These are phyloP conservation scores for Eulemur rubriventer DNA, from an alignment of 2,797 vertebrate species.

Conservation along the genomic window DNA sequence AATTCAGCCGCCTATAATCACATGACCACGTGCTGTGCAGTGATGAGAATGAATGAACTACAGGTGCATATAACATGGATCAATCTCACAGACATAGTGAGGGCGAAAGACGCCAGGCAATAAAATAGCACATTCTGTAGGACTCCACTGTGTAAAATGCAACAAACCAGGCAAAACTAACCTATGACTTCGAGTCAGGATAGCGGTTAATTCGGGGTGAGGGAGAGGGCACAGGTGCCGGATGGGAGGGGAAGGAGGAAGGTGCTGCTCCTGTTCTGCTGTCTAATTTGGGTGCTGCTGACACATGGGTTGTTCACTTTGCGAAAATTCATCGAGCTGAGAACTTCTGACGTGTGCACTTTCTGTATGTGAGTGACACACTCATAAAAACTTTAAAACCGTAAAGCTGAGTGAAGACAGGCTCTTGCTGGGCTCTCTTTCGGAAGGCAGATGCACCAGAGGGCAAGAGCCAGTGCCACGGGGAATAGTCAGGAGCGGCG, in stretches of 20 bases:
- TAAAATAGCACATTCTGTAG: accelerated
- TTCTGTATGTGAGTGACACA: accelerated
- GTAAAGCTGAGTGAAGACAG: not conserved
- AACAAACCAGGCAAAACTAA: not conserved
- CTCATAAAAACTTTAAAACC: too few relatives aligned
- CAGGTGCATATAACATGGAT: accelerated
- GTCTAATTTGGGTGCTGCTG: accelerated
- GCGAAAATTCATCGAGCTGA: not conserved
- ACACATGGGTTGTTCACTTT: accelerated
- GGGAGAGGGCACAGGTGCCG: accelerated
- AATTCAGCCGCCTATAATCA: accelerated
- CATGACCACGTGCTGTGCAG: accelerated
- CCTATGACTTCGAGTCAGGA: accelerated
- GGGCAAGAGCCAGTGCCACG: accelerated
- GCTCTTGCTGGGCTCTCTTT: not conserved
- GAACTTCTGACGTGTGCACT: accelerated
- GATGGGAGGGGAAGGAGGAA: not conserved
- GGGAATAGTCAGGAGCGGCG: accelerated
- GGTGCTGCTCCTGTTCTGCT: accelerated
- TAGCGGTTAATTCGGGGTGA: accelerated
- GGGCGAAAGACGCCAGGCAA: accelerated
- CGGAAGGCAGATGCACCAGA: accelerated
- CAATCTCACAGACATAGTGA: accelerated
- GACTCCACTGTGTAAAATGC: accelerated
- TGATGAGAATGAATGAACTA: accelerated